A percentile compares a stretch with the other conserved stretches of the same genome.
Evolutionary conservation across 2,888 invertebrate species (phyloP).

Genomic region (Eubasilissa splendida): DNA sequence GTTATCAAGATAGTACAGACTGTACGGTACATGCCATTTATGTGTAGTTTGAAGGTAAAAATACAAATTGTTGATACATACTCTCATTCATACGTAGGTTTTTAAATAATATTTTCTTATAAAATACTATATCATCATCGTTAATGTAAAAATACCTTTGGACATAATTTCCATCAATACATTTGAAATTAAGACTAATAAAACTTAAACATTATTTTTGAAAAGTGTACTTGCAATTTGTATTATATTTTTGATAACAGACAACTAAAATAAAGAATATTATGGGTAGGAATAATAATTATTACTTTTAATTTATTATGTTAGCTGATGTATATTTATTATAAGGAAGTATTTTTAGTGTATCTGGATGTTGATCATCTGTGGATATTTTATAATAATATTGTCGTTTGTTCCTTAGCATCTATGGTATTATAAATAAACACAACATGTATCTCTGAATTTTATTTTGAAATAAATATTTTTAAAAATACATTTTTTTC

Average conservation of each 20-base stretch:
- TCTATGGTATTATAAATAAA: slow-evolving; percentile 4
- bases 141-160: not conserved
- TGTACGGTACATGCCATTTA: too few species aligned
- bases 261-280: not conserved
- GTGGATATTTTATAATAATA: slow-evolving; percentile 14
- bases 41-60: too few species aligned
- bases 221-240: slow-evolving; percentile 20
- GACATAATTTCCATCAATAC: not conserved
- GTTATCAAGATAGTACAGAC: too few species aligned
- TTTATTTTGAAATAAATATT: slow-evolving; percentile 14
- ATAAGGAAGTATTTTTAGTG: slow-evolving; percentile 11
- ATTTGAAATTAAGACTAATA: not conserved
- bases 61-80: too few species aligned
- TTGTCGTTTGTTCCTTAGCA: slow-evolving; percentile 17
- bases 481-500: not conserved
- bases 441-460: slow-evolving; percentile 13
- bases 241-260: slow-evolving; percentile 14
- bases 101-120: too few species aligned
- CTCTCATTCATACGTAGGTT: too few species aligned
- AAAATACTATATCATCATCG: too few species aligned
- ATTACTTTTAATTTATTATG: not conserved
- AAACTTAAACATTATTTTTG: not conserved
- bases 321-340: not conserved
- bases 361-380: slow-evolving; percentile 33
- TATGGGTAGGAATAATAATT: too few species aligned